Conservation (phyloP, 53 echinoderm and acorn worm genomes). For the Mesocentrotus franciscanus region DNA sequence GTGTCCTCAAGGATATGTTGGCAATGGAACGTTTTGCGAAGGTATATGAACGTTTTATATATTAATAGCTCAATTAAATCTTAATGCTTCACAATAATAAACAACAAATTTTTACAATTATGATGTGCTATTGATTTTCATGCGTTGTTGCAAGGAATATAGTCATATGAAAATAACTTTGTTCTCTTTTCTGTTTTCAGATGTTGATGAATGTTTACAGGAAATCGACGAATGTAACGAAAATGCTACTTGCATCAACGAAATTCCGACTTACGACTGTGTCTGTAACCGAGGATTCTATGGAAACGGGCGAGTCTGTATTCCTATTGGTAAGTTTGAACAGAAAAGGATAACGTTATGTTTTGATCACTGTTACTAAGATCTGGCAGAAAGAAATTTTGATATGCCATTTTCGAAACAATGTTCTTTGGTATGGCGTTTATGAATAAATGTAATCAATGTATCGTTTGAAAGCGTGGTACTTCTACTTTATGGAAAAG, state of each 20-base stretch:
- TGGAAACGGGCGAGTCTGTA: constrained; percentile 72
- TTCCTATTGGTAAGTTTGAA: constrained; percentile 71
- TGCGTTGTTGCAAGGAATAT: not conserved
- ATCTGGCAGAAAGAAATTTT: not conserved
- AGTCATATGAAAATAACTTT: not conserved
- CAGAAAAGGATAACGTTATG: not conserved
- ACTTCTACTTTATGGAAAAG: too few species aligned
- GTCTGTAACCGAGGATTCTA: constrained; percentile 75
- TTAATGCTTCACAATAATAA: not conserved
- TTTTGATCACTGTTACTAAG: not conserved
- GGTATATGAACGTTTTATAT: constrained; percentile 59
- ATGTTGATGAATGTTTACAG: constrained; percentile 70
- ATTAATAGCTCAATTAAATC: not conserved
- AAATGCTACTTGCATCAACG: constrained; percentile 72
- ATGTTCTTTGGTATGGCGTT: too few species aligned
- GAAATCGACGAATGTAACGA: constrained; percentile 63
- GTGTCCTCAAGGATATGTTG: constrained; percentile 75
- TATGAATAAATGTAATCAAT: too few species aligned
- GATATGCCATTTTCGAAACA: too few species aligned
- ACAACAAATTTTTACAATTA: not conserved
- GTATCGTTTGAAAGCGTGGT: too few species aligned
- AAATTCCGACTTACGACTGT: constrained; percentile 61
- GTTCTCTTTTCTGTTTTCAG: constrained; percentile 38
- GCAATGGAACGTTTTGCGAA: constrained; percentile 74
- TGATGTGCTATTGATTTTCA: not conserved